phyloP scores from a whole-genome alignment of 2,888 invertebrate genomes.

The Caenorhabditis wallacei region DNA sequence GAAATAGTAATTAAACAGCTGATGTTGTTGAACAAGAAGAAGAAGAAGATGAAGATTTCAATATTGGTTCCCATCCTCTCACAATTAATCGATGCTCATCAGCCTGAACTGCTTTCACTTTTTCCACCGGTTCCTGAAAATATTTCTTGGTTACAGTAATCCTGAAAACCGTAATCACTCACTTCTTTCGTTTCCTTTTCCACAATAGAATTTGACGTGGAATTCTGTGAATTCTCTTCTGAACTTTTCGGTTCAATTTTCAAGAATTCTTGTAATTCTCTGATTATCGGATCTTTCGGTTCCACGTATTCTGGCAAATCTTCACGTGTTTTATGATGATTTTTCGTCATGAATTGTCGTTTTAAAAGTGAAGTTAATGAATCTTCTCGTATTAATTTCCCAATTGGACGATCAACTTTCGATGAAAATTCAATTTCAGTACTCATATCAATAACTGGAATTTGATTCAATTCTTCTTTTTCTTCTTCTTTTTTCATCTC shows the following conservation, averaged over 20 bases:
- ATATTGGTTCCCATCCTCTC: constrained; percentile 45
- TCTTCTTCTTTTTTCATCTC: constrained; percentile 1
- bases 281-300: constrained; percentile 63
- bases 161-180: not conserved
- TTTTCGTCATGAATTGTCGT: constrained; percentile 26
- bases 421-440: constrained; percentile 46
- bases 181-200: constrained; percentile 27
- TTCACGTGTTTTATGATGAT: constrained; percentile 7
- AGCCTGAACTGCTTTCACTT: constrained; percentile 43
- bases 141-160: not conserved
- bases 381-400: constrained; percentile 47
- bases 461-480: constrained; percentile 10
- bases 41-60: constrained; percentile 49
- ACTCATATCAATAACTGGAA: constrained; percentile 42
- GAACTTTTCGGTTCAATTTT: constrained; percentile 51
- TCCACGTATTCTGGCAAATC: constrained; percentile 59
- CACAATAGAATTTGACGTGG: constrained; percentile 3
- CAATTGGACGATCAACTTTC: constrained; percentile 25
- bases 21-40: constrained; percentile 46
- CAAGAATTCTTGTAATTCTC: constrained; percentile 61
- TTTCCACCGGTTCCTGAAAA: constrained; percentile 11
- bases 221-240: constrained; percentile 27
- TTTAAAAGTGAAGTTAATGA: constrained; percentile 56
- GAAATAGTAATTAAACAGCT: constrained; percentile 28
- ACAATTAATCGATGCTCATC: constrained; percentile 53